Evolutionary conservation across 2,797 vertebrate species (phyloP).

Genomic region (Xenops minutus): DNA sequence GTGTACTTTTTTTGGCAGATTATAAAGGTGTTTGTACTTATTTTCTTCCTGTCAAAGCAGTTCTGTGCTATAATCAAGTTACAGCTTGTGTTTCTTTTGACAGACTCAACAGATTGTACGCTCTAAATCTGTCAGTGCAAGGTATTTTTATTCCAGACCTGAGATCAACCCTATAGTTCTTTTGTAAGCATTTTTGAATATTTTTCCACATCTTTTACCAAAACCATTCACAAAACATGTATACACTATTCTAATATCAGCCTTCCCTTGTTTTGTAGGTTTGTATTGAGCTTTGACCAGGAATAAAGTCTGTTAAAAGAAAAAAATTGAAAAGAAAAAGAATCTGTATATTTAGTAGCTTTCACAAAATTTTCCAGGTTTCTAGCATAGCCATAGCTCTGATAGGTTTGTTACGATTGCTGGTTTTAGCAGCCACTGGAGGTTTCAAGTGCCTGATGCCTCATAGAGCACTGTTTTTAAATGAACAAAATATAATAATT

Average conservation of each 20-base stretch:
- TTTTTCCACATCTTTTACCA: neutral
- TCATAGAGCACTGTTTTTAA: neutral
- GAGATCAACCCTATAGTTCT: neutral
- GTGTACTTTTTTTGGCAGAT: neutral
- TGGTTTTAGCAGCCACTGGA: neutral
- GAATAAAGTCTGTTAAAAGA: neutral
- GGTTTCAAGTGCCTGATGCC: neutral
- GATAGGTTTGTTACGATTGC: neutral
- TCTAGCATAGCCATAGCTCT: neutral
- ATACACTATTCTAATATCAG: neutral
- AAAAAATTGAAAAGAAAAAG: neutral
- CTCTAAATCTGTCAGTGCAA: conserved; percentile 29
- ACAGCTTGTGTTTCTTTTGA: neutral
- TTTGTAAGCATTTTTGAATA: neutral
- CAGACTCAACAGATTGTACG: conserved; percentile 14
- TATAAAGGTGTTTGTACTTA: neutral
- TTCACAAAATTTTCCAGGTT: neutral
- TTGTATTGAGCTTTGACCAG: neutral
- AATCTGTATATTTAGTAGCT: neutral
- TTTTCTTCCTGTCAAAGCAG: conserved; percentile 14
- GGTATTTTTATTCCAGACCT: conserved; percentile 31
- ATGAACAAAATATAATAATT: conserved; percentile 6
- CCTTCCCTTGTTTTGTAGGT: neutral
- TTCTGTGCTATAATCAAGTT: conserved; percentile 3
- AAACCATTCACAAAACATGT: neutral